Evolutionary conservation across 2,113 vertebrate genomes (phyloP).

Genomic region (Ammodytes dubius): DNA sequence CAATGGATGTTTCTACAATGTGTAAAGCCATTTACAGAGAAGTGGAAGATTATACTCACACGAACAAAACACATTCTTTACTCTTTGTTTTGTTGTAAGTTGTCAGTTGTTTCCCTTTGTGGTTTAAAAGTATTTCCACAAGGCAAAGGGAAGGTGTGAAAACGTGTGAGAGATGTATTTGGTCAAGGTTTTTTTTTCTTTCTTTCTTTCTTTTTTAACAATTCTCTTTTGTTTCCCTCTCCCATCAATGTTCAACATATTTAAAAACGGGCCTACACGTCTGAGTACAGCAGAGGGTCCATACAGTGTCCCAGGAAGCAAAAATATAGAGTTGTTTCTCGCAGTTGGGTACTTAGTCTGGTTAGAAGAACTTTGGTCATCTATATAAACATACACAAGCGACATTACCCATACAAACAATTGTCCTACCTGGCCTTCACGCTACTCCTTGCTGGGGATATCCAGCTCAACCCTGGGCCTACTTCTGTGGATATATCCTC

Average conservation of each 20-base stretch:
- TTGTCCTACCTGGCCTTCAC: no score
- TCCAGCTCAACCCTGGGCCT: no score
- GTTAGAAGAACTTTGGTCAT: background rate
- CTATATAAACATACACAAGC: background rate
- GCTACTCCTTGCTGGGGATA: no score
- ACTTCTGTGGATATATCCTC: no score
- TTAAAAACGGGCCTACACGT: slow-evolving; percentile 22
- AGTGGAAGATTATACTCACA: slow-evolving; percentile 22
- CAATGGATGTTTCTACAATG: slow-evolving; percentile 37
- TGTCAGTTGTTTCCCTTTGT: background rate
- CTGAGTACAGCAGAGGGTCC: slow-evolving; percentile 13
- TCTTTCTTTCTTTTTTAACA: background rate
- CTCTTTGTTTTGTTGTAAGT: background rate
- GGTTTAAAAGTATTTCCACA: background rate
- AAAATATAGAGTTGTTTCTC: slow-evolving; percentile 28
- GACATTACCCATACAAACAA: no score
- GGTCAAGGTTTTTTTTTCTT: background rate
- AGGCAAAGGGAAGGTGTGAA: background rate
- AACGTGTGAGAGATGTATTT: background rate
- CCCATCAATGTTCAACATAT: background rate
- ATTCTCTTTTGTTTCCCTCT: no score
- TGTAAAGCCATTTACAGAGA: slow-evolving; percentile 53
- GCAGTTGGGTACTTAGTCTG: background rate
- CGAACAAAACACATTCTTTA: background rate
- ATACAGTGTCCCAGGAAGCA: slow-evolving; percentile 22